Conservation (phyloP, 2,888 invertebrate species). For the Pyrgus malvae region DNA sequence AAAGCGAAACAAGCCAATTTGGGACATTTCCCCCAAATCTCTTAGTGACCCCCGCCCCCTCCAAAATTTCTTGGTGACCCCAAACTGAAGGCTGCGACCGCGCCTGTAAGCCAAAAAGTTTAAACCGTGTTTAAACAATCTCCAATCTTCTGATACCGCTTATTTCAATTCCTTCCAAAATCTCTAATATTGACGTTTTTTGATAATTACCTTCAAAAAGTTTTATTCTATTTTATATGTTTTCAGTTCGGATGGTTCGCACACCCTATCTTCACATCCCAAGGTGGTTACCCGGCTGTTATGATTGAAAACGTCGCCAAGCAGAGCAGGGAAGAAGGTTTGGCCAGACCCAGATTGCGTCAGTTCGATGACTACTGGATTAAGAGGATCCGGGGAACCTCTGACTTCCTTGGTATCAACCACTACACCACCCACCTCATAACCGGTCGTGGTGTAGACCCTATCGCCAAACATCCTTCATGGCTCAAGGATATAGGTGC, state of each 20-base stretch:
- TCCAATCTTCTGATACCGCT: no score
- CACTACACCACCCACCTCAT: constrained; percentile 76
- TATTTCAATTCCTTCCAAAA: no score
- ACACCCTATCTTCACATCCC: constrained; percentile 73
- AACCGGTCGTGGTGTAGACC: constrained; percentile 66
- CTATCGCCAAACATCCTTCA: constrained; percentile 67
- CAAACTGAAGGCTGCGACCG: no score
- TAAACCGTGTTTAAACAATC: no score
- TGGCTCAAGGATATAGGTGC: constrained; percentile 78
- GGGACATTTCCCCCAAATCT: no score
- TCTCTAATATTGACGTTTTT: no score
- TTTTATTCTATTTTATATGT: no score
- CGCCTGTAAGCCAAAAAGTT: no score
- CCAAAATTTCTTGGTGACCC: no score
- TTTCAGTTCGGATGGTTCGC: constrained; percentile 80
- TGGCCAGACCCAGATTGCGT: constrained; percentile 63
- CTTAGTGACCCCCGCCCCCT: no score
- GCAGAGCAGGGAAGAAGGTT: constrained; percentile 67
- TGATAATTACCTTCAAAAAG: no score
- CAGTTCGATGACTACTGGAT: constrained; percentile 74
- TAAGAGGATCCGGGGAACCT: constrained; percentile 71
- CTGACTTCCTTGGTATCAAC: constrained; percentile 76
- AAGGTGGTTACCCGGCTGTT: constrained; percentile 73
- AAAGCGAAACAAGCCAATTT: no score
- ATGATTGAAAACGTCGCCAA: constrained; percentile 72